Evolutionary conservation across 1,140 invertebrate genomes (phyloP), one percentile per base, ranked within the genome.

Genomic region (Ctenoplectra terminalis): DNA sequence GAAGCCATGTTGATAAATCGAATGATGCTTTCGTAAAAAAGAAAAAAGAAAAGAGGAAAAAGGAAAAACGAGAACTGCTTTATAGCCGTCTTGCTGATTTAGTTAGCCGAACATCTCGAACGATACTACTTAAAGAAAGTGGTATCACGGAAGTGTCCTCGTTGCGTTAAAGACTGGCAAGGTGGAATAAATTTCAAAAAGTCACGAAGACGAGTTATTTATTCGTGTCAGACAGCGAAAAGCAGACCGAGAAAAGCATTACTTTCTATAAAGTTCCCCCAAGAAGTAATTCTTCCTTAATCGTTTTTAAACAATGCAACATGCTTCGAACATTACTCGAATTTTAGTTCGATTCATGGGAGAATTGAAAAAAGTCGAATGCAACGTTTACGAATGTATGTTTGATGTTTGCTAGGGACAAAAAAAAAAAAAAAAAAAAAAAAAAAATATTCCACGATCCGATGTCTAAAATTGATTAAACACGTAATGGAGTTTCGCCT

Each of bases 391-490:
- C 17, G 40, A 50, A 52, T 34, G 23, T 11, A 20, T 70, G 1
- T 43, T 2, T 5, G 9, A n/a, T n/a, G 26, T 29, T 31, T 34
- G 15, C 23, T 23, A 4, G 1, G 11, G 61, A n/a, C 8, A 13
- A 34, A 34, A 20, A 34, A 34, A 34, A 17, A 40, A 9, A 40
- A 9, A 34, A 7, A 20, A 23, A 23, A 26, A 26, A 9, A 9
- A 29, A 37, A 31, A 31, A 63, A n/a, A n/a, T 37, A 63, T 9
- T n/a, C 23, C 9, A 9, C 31, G 31, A 4, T 69, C 20, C 31
- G n/a, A 31, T 58, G 37, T 58, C 26, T 56, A 58, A 43, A 72
- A 56, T 72, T 72, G 40, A 72, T 72, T 58, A 40, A 72, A 72
- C 34, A 17, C 26, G 9, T 40, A 71, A 40, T 56, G 17, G 52